Conservation (phyloP, 2,888 invertebrate genomes). For the Parnassius glacialis region DNA sequence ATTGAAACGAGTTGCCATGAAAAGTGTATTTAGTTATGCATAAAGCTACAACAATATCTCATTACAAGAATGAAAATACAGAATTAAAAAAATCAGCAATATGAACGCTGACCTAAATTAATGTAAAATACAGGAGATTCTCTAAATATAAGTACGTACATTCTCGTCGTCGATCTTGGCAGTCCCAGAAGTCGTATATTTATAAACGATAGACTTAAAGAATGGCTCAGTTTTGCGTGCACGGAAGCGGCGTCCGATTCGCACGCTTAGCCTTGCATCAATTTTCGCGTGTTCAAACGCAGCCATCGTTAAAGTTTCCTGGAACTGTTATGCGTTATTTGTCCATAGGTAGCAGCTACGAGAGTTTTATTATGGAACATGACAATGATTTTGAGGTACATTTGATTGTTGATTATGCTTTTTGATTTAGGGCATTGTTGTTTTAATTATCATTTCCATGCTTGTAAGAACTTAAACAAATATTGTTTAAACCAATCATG, state of each 20-base stretch:
- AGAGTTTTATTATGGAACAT: constrained; percentile 70
- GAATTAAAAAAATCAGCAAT: background rate
- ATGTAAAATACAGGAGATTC: constrained; percentile 15
- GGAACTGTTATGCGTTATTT: constrained; percentile 54
- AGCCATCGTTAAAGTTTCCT: constrained; percentile 36
- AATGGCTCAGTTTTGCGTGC: constrained; percentile 61
- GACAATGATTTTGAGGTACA: constrained; percentile 71
- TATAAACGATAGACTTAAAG: constrained; percentile 60
- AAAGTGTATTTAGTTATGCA: no score
- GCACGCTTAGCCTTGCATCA: constrained; percentile 38
- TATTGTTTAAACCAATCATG: no score
- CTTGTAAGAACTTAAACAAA: no score
- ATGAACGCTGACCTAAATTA: constrained; percentile 16
- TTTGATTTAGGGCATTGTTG: no score
- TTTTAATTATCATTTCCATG: no score
- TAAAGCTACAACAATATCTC: background rate
- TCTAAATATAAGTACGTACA: constrained; percentile 50
- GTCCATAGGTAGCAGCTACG: constrained; percentile 55
- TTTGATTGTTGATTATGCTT: background rate
- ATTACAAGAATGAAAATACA: constrained; percentile 1
- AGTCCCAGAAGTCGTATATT: constrained; percentile 60
- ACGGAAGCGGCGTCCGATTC: constrained; percentile 47
- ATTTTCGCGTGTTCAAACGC: constrained; percentile 35
- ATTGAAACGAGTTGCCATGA: no score
- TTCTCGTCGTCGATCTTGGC: constrained; percentile 58